Base-by-base conservation (phyloP, 1,140 invertebrate species). In the Microplitis demolitor region DNA sequence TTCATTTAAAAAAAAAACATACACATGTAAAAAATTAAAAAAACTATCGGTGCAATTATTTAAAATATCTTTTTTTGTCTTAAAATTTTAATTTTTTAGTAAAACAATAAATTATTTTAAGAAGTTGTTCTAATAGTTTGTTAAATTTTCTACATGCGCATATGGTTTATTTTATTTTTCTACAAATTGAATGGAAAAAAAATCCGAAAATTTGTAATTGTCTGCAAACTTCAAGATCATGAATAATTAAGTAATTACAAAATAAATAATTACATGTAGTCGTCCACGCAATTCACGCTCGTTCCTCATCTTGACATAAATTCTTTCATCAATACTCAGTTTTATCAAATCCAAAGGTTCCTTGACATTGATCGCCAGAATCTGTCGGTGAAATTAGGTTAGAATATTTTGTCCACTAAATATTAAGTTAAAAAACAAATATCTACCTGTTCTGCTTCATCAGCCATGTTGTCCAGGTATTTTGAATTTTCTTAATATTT, bases 251-350 rank as follows among this genome's bases (percentile, higher is more conserved):
- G 54, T 56, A n/a, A 58, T 54, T 54, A 33, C 4, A 62, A 11
- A 13, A 62, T 37, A 35, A 56, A 71, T 74, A 88, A 91, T 92
- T 91, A 98, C 97, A 88, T 99, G 96, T 53, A 99, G 88, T 81
- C 96, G 91, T 34, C 98, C 98, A 73, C 95, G 88, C 13, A 99
- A 87, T 87, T 99, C 98, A 72, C 98, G 89, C 82, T 99, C 98
- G 88, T 98, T 98, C 69, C 97, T 91, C 97, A 99, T 98, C 90
- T 99, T 99, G 0, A 99, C 97, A 83, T 98, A 98, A 82, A 99
- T 98, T 80, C 96, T 91, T 87, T 99, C 98, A 89, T 99, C 98
- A 75, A 99, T 90, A 88, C 96, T 98, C 3, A 99, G 87, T 73
- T 97, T 90, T 76, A 99, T 96, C 31, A 99, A 89, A 90, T 99